Evolutionary conservation across 1,140 invertebrate genomes (phyloP).

Genomic region (Drosophila burlai): DNA sequence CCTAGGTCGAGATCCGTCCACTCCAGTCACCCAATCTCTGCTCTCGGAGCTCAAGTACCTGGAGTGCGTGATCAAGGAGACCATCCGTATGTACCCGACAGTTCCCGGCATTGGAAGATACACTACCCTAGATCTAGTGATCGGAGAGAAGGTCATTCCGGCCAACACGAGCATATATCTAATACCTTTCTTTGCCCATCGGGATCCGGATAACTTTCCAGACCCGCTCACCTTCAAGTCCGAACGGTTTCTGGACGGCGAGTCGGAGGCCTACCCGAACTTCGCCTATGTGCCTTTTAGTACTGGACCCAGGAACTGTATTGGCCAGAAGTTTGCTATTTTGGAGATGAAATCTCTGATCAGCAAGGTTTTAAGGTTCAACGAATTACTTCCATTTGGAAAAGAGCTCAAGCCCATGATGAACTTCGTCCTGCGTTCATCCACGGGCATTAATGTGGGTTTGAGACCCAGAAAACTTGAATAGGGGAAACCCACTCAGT

Average conservation of each 20-base stretch:
- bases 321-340: slow-evolving; percentile 92
- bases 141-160: slow-evolving; percentile 51
- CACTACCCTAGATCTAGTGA: slow-evolving; percentile 76
- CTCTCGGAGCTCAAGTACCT: slow-evolving; percentile 86
- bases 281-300: slow-evolving; percentile 89
- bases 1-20: slow-evolving; percentile 81
- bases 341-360: slow-evolving; percentile 90
- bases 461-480: slow-evolving; percentile 36
- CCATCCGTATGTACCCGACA: slow-evolving; percentile 86
- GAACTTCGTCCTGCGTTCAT: slow-evolving; percentile 67
- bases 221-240: slow-evolving; percentile 87
- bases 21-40: slow-evolving; percentile 67
- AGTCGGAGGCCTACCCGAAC: slow-evolving; percentile 69
- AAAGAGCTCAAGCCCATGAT: slow-evolving; percentile 57
- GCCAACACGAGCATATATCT: slow-evolving; percentile 73
- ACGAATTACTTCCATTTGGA: slow-evolving; percentile 77
- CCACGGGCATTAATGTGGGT: slow-evolving; percentile 53
- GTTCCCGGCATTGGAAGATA: slow-evolving; percentile 86
- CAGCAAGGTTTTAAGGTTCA: slow-evolving; percentile 88
- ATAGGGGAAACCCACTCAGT: not conserved
- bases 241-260: slow-evolving; percentile 87
- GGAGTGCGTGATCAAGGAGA: slow-evolving; percentile 87
- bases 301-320: slow-evolving; percentile 88
- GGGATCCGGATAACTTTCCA: slow-evolving; percentile 57
- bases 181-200: slow-evolving; percentile 76